Evolutionary conservation across 2,888 invertebrate genomes (phyloP).

Genomic region (Trichopria drosophilae): DNA sequence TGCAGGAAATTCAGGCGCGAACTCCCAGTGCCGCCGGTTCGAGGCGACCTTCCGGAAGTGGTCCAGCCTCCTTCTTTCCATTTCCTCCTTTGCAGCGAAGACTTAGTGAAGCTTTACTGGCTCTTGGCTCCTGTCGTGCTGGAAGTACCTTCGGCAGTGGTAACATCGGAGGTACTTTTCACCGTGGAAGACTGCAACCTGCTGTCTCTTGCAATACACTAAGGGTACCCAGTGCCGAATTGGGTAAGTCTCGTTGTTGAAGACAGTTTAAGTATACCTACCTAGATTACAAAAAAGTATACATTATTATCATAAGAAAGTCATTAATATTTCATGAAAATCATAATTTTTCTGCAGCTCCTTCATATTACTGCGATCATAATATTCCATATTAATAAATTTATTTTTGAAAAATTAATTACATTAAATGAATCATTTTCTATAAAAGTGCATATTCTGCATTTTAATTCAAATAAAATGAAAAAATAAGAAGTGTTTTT

Average conservation of each 20-base stretch:
- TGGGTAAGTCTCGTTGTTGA: slow-evolving; percentile 36
- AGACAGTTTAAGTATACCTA: no score
- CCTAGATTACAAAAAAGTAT: no score
- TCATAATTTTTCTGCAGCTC: no score
- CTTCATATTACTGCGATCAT: no score
- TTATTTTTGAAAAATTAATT: not conserved
- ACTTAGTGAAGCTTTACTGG: slow-evolving; percentile 63
- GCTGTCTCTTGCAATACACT: slow-evolving; percentile 71
- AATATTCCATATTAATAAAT: not conserved
- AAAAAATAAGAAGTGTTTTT: not conserved
- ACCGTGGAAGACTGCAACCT: slow-evolving; percentile 64
- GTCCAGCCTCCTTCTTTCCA: slow-evolving; percentile 56
- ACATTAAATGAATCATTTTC: not conserved
- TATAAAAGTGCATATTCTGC: not conserved
- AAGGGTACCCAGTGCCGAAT: slow-evolving; percentile 64
- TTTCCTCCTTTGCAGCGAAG: slow-evolving; percentile 62
- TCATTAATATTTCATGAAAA: no score
- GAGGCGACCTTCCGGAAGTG: slow-evolving; percentile 70
- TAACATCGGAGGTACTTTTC: slow-evolving; percentile 44
- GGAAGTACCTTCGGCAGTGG: slow-evolving; percentile 49
- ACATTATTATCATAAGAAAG: no score
- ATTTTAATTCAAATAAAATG: not conserved
- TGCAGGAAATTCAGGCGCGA: slow-evolving; percentile 73
- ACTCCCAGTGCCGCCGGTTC: slow-evolving; percentile 80
- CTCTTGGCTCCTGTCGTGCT: slow-evolving; percentile 52